phyloP scores from a whole-genome alignment of 2,113 vertebrate genomes.

The Zosterops borbonicus region DNA sequence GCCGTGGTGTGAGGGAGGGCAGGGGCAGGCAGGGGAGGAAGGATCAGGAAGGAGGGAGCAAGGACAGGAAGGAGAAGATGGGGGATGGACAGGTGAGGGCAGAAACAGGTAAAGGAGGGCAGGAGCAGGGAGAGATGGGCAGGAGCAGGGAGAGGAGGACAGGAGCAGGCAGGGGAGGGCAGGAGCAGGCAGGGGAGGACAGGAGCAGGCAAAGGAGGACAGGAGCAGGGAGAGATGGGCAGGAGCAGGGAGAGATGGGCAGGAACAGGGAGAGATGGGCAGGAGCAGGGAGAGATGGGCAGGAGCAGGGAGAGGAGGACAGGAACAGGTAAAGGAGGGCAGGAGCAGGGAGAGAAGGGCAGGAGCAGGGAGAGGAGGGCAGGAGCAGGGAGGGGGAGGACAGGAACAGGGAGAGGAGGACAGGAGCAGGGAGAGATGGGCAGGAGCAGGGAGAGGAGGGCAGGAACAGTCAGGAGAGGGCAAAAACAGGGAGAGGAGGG shows the following conservation, averaged over 20 bases:
- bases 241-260: too few relatives aligned
- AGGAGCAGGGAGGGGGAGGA: background rate
- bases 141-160: background rate
- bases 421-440: too few relatives aligned
- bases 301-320: background rate
- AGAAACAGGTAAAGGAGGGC: too few relatives aligned
- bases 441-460: rapidly evolving
- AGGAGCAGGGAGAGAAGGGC: background rate
- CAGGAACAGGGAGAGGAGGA: background rate
- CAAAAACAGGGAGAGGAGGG: rapidly evolving
- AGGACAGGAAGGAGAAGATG: background rate
- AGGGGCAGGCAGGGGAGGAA: background rate
- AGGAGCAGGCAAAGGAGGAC: rapidly evolving
- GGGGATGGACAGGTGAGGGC: background rate
- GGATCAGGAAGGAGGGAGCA: background rate
- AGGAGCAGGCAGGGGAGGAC: background rate
- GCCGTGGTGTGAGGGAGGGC: background rate
- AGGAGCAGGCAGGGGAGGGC: background rate
- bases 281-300: background rate
- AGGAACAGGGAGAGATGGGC: rapidly evolving
- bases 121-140: rapidly evolving
- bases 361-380: background rate
- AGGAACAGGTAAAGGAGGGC: rapidly evolving
- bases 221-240: background rate
- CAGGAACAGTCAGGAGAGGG: too few relatives aligned